Evolutionary conservation across 2,113 vertebrate species (phyloP), one percentile per base, ranked within the genome.

Genomic region (Triplophysa dalaica): DNA sequence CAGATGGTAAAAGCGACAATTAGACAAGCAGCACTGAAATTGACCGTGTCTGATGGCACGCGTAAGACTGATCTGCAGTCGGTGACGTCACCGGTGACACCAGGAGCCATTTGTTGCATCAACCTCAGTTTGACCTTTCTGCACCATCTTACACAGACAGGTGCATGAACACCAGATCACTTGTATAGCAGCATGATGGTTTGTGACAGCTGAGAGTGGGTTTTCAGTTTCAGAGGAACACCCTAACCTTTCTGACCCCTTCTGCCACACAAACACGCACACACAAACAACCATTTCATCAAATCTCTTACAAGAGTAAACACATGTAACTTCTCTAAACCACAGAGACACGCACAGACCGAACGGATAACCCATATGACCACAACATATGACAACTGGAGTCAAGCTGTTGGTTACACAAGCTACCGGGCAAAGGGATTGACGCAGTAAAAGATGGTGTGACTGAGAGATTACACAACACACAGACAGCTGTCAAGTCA

Each of bases 401-500:
- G 60, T 65, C 45, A 58, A 58, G 54, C 54, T 58, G 54, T 21
- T 65, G 74, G 52, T 54, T 65, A 65, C 12, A 65, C 74, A 63
- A 75, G 60, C 16, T 3, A 54, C 11, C n/a, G 60, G 22, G 29
- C 24, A 7, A 17, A 33, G 43, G 22, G 17, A 76, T 52, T 76
- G 17, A n/a, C 26, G 45, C 43, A 45, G 26, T 22, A 29, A 54
- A 65, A 65, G 45, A 66, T 29, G 68, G 43, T 33, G 48, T 14
- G 16, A 29, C 22, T 54, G 22, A 70, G 43, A 75, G 73, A 75
- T 48, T 75, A 77, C 62, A 16, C 75, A 77, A 76, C 17, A 65
- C 17, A 54, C 8, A 65, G 24, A 64, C 24, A 54, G 56, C 38
- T 74, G 38, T 58, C 52, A 21, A 58, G 26, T 58, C 11, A 56